Evolutionary conservation across 2,888 invertebrate species (phyloP).

Genomic region (Melolontha melolontha): DNA sequence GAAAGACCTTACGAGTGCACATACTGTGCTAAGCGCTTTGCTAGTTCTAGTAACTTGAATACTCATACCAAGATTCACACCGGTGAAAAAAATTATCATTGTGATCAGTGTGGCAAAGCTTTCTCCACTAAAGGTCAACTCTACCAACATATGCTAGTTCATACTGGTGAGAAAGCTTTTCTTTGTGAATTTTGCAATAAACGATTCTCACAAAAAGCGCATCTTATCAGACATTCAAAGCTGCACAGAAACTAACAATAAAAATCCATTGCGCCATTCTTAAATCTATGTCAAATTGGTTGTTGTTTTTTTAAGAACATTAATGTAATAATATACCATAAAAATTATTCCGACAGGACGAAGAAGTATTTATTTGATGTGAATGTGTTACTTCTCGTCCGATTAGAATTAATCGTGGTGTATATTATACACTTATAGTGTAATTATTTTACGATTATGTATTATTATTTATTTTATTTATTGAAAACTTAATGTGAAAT

Average conservation of each 20-base stretch:
- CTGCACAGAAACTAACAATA: slow-evolving; percentile 57
- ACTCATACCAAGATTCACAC: slow-evolving; percentile 65
- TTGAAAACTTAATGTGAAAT: too few species aligned
- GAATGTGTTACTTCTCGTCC: too few species aligned
- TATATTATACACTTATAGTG: too few species aligned
- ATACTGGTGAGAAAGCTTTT: slow-evolving; percentile 64
- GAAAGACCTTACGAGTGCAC: slow-evolving; percentile 64
- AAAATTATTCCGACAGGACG: background rate
- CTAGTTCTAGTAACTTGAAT: slow-evolving; percentile 64
- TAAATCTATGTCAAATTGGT: slow-evolving; percentile 29
- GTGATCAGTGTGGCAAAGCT: slow-evolving; percentile 64
- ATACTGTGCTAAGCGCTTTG: slow-evolving; percentile 63
- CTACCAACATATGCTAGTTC: slow-evolving; percentile 64
- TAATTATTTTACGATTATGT: too few species aligned
- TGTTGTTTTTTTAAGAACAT: background rate
- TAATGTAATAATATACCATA: background rate
- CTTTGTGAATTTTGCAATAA: slow-evolving; percentile 64
- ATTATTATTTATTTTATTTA: too few species aligned
- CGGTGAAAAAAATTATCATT: slow-evolving; percentile 65
- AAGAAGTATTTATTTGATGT: background rate
- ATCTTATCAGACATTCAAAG: slow-evolving; percentile 63
- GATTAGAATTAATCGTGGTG: too few species aligned
- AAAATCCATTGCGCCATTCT: background rate
- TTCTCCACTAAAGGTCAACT: slow-evolving; percentile 65
- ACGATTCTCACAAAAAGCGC: slow-evolving; percentile 65